Evolutionary conservation across 1,140 invertebrate genomes (phyloP), one percentile per base, ranked within the genome.

Genomic region (Idris sp.): DNA sequence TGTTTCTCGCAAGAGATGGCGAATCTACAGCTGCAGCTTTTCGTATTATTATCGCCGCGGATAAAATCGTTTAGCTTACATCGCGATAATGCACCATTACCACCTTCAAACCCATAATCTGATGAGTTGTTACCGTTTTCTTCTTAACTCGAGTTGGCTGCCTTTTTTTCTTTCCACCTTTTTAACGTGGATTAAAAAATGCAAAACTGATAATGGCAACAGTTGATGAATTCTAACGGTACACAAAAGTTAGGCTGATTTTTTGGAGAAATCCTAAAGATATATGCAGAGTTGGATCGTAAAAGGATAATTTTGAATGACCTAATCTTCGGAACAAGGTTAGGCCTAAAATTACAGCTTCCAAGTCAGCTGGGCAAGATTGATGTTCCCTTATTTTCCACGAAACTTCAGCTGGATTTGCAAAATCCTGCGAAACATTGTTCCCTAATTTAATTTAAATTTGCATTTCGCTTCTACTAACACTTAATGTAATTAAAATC

Each of bases 271-370:
- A 22, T 22, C 6, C 19, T 33, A 43, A 62, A 61, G 43, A 83
- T 83, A n/a, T 83, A 84, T 78, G 74, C 76, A 74, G 48, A 38
- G 38, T 62, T 33, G 53, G 76, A 58, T 80, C 78, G 73, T 83
- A 81, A 84, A n/a, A n/a, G n/a, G n/a, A 83, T 65, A 67, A 78
- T 74, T 56, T 68, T 31, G 56, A 74, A 58, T 72, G 74, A 79
- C 71, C 74, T 78, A 72, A 82, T 72, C 75, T 44, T 48, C 48
- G 44, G 74, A 74, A 77, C 44, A 46, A 79, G 80, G 79, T 86
- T 85, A 84, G 84, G 82, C 83, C n/a, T n/a, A n/a, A 87, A 86
- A 86, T 87, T 87, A 87, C 84, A 86, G 84, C 84, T 83, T 85
- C 81, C 81, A 81, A 82, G 84, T 87, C 85, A 86, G 85, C 61